phyloP scores from a whole-genome alignment of 2,888 invertebrate genomes.

The Furcula furcula region DNA sequence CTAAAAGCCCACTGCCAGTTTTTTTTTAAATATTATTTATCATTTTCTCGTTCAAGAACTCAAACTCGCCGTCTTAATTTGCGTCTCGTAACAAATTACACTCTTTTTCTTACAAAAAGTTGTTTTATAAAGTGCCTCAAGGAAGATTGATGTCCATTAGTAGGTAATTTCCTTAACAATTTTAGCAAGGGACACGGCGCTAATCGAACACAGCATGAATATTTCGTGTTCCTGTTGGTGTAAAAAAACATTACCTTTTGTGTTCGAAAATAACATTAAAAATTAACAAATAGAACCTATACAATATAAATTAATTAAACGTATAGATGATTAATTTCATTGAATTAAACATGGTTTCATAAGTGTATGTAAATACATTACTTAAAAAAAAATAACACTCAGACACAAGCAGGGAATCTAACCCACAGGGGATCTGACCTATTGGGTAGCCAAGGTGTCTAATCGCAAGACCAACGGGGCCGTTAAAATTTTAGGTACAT shows the following conservation, averaged over 20 bases:
- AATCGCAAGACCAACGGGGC: too few species aligned
- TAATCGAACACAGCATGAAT: constrained; percentile 37
- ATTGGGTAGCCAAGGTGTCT: too few species aligned
- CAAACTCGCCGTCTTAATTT: constrained; percentile 54
- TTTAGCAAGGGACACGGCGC: constrained; percentile 30
- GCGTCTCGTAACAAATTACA: constrained; percentile 59
- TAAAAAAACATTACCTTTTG: constrained; percentile 10
- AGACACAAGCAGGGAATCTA: too few species aligned
- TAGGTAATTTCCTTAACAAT: constrained; percentile 56
- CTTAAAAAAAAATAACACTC: too few species aligned
- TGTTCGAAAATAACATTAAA: constrained; percentile 7
- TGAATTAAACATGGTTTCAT: not conserved
- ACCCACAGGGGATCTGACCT: too few species aligned
- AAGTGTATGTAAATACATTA: too few species aligned
- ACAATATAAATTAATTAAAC: not conserved
- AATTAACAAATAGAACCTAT: constrained; percentile 3
- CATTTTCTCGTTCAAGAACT: constrained; percentile 46
- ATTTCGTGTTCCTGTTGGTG: constrained; percentile 21
- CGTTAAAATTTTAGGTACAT: too few species aligned
- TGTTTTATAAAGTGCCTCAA: constrained; percentile 49
- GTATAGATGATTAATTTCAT: not conserved
- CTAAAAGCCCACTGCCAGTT: constrained; percentile 20
- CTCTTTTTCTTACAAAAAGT: constrained; percentile 49
- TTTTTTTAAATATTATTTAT: constrained; percentile 42
- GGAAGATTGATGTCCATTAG: constrained; percentile 66